Evolutionary conservation across 2,797 vertebrate genomes (phyloP).

Genomic region (Oryzias dopingdopingensis): DNA sequence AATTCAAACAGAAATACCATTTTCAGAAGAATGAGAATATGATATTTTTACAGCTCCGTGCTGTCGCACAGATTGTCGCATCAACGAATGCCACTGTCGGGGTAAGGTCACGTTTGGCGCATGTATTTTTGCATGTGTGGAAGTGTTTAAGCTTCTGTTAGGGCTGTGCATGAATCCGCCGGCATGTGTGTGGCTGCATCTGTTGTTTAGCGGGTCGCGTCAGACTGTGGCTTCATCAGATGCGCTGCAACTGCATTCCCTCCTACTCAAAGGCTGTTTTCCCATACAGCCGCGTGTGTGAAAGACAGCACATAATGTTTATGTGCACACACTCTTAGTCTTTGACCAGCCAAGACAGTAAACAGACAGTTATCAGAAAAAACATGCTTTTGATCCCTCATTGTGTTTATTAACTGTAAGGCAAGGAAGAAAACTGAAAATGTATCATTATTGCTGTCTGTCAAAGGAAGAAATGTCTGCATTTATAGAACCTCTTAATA

Average conservation of each 20-base stretch:
- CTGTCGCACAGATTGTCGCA: constrained; percentile 63
- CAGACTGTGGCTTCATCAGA: constrained; percentile 60
- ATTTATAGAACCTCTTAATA: constrained; percentile 37
- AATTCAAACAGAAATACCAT: constrained; percentile 29
- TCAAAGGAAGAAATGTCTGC: constrained; percentile 48
- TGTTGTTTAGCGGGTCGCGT: constrained; percentile 64
- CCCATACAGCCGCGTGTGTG: constrained; percentile 48
- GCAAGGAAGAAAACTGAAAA: constrained; percentile 37
- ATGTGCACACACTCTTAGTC: constrained; percentile 61
- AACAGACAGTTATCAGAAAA: constrained; percentile 67
- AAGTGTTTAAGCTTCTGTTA: constrained; percentile 39
- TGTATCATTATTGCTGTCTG: constrained; percentile 53
- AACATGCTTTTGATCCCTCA: constrained; percentile 57
- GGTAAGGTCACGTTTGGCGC: constrained; percentile 48
- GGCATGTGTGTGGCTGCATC: constrained; percentile 52
- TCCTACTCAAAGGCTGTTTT: constrained; percentile 73
- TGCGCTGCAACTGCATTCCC: constrained; percentile 57
- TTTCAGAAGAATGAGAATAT: constrained; percentile 43
- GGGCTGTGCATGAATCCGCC: constrained; percentile 25
- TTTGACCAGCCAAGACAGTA: constrained; percentile 63
- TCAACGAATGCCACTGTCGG: constrained; percentile 54
- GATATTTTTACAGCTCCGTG: constrained; percentile 23
- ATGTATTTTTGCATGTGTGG: constrained; percentile 36
- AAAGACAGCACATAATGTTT: constrained; percentile 68
- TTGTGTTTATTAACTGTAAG: constrained; percentile 56